phyloP scores from a whole-genome alignment of 2,888 invertebrate genomes.

The Craniophora ligustri region DNA sequence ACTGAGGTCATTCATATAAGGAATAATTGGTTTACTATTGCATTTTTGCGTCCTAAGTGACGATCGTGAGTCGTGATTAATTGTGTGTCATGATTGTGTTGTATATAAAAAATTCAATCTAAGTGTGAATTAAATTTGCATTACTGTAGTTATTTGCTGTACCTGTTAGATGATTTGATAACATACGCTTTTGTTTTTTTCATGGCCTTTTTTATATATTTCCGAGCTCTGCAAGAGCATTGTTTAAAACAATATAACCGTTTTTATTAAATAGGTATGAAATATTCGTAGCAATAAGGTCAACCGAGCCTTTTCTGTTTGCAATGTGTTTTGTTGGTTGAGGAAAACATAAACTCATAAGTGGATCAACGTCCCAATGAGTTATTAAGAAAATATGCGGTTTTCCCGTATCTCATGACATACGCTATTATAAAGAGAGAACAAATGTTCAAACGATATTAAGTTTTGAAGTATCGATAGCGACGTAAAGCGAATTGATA shows the following conservation, averaged over 20 bases:
- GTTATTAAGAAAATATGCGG: slow-evolving; percentile 26
- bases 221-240: slow-evolving; percentile 10
- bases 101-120: slow-evolving; percentile 9
- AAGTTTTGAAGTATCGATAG: slow-evolving; percentile 44
- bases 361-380: neutral
- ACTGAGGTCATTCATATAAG: slow-evolving; percentile 20
- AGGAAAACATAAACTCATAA: neutral
- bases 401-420: slow-evolving; percentile 13
- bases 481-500: slow-evolving; percentile 56
- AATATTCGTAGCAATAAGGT: slow-evolving; percentile 2
- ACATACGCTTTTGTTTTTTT: slow-evolving; percentile 35
- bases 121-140: slow-evolving; percentile 19
- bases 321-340: no score
- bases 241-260: slow-evolving; percentile 37
- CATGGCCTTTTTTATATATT: slow-evolving; percentile 22
- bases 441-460: slow-evolving; percentile 40
- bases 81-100: slow-evolving; percentile 28
- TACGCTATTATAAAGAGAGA: slow-evolving; percentile 1
- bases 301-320: slow-evolving; percentile 2
- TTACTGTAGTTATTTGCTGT: slow-evolving; percentile 17
- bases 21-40: slow-evolving; percentile 16
- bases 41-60: slow-evolving; percentile 15
- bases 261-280: slow-evolving; percentile 6
- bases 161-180: slow-evolving; percentile 31
- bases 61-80: slow-evolving; percentile 37